Evolutionary conservation across 2,888 invertebrate species (phyloP).

Genomic region (Agrochola macilenta): DNA sequence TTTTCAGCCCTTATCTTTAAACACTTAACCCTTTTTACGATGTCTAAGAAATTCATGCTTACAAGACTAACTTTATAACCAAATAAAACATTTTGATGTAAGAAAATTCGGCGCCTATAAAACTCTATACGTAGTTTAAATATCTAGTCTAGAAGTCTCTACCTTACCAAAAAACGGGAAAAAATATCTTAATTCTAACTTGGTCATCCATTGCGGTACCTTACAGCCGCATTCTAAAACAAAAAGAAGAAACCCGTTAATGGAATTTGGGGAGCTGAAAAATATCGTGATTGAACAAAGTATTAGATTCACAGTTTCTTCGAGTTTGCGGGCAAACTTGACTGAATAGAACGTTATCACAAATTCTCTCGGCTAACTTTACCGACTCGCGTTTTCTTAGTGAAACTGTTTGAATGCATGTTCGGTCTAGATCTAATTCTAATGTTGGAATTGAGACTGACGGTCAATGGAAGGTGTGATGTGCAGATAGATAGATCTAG

Average conservation of each 20-base stretch:
- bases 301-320: slow-evolving; percentile 70
- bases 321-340: slow-evolving; percentile 70
- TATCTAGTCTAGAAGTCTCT: slow-evolving; percentile 13
- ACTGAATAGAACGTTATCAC: slow-evolving; percentile 75
- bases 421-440: slow-evolving; percentile 65
- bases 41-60: slow-evolving; percentile 26
- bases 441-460: slow-evolving; percentile 58
- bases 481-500: neutral
- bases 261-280: slow-evolving; percentile 53
- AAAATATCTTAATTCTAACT: slow-evolving; percentile 1
- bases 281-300: slow-evolving; percentile 54
- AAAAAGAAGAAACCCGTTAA: slow-evolving; percentile 32
- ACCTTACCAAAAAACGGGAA: neutral
- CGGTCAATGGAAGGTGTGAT: slow-evolving; percentile 30
- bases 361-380: slow-evolving; percentile 75
- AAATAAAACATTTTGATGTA: slow-evolving; percentile 54
- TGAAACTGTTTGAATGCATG: slow-evolving; percentile 69
- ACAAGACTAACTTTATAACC: slow-evolving; percentile 50
- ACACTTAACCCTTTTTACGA: slow-evolving; percentile 45
- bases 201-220: slow-evolving; percentile 21
- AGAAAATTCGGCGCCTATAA: slow-evolving; percentile 51
- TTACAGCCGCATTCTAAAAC: neutral
- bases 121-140: slow-evolving; percentile 24
- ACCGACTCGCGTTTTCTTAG: slow-evolving; percentile 78
- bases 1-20: neutral